Base-by-base conservation (phyloP, 1,140 invertebrate species). In the Fopius arisanus region DNA sequence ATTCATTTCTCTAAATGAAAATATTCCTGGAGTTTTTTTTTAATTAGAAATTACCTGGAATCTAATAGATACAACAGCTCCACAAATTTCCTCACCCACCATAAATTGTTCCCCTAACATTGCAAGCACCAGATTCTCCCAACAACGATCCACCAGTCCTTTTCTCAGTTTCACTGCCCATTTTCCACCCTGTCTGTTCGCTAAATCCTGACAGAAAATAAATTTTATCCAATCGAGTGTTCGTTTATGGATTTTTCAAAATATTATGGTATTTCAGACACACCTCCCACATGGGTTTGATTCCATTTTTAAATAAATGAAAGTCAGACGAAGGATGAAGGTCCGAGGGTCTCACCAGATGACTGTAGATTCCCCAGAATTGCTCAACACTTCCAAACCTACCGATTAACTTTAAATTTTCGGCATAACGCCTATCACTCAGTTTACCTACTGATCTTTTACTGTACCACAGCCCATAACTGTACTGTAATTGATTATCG, bases 51-150 rank as follows among this genome's bases (percentile, higher is more conserved):
- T 83, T 87, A 96, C 95, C 91, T 96, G 95, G 89, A 94, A 97
- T 80, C 96, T 91, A 79, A 98, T 93, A 62, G 97, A 98, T 77
- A 99, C 93, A 66, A 99, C 98, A 75, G 97, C 95, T 2, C 98
- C 98, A 90, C 98, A 99, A 77, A 99, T 97, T 90, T 99, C 98
- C 78, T 98, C 95, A 7, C 97, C 97, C 5, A 99, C 97, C 92
- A 98, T 96, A 91, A 99, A 99, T 90, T 99, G 98, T 89, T 99
- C 98, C 12, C 97, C 96, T 77, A 97, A 89, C 93, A 99, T 98
- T 69, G 98, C 98, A 89, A 99, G 92, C 79, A 99, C 95, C 31
- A 99, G 90, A 90, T 99, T 99, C 89, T 99, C 98, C 98, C 98
- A 99, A 84, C 97, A 98, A 62, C 97, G 91, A 40, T 96, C 96